phyloP scores from a whole-genome alignment of 2,888 invertebrate genomes.

The Tinea pellionella region DNA sequence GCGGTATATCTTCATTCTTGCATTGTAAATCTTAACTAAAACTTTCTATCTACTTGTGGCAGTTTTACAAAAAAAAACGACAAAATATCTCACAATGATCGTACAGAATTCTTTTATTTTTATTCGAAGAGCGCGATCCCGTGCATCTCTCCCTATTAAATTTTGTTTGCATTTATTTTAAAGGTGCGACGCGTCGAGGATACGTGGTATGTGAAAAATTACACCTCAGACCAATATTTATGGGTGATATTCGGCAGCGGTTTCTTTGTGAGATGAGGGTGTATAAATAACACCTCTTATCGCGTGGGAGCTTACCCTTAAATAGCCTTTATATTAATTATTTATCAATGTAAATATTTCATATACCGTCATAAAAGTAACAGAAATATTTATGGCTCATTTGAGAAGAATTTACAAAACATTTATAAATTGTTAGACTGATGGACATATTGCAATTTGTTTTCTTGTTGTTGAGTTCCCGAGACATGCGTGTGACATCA shows the following conservation, averaged over 20 bases:
- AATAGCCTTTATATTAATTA: constrained; percentile 67
- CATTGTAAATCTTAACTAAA: not conserved
- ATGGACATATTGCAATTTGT: not conserved
- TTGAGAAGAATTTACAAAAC: not conserved
- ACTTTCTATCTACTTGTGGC: constrained; percentile 8
- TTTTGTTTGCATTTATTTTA: constrained; percentile 71
- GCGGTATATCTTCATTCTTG: not conserved
- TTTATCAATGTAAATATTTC: constrained; percentile 19
- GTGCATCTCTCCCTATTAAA: constrained; percentile 71
- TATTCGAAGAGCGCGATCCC: constrained; percentile 62
- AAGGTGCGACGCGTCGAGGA: constrained; percentile 66
- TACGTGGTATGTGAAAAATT: constrained; percentile 70
- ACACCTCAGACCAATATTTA: constrained; percentile 70
- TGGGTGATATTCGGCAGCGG: constrained; percentile 71
- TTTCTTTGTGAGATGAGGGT: constrained; percentile 66
- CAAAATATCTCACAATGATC: constrained; percentile 43
- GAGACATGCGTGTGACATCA: constrained; percentile 68
- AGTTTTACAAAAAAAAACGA: constrained; percentile 7
- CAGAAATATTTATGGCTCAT: not conserved
- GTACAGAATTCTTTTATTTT: constrained; percentile 57
- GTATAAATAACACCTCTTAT: constrained; percentile 70
- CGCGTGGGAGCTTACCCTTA: constrained; percentile 68
- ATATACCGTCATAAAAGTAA: not conserved
- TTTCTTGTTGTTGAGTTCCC: constrained; percentile 32
- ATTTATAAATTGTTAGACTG: not conserved